Percentiles rank a stretch among this genome's conserved stretches.
These are phyloP conservation scores for Pandemis heparana DNA, from an alignment of 2,888 invertebrate species.

Conservation along the genomic window DNA sequence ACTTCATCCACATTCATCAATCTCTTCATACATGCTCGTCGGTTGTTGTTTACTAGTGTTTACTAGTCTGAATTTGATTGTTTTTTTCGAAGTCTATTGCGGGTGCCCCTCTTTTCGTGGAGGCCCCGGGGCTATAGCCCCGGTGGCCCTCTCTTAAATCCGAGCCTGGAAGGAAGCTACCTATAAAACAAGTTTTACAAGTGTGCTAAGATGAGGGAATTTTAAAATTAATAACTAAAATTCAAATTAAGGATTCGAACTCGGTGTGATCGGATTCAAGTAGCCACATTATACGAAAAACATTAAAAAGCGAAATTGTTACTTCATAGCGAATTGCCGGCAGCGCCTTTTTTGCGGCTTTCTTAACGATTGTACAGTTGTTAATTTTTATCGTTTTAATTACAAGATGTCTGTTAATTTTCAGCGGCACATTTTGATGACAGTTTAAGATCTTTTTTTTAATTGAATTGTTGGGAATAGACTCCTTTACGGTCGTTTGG, in stretches of 20 bases:
- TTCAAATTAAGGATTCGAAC: not conserved
- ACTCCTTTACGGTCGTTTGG: not conserved
- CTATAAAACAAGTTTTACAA: no score
- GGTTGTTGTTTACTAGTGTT: no score
- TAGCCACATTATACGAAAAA: slow-evolving; percentile 4
- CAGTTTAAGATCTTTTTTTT: not conserved
- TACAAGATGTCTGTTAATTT: slow-evolving; percentile 3
- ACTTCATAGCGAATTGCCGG: not conserved
- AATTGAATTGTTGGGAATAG: not conserved
- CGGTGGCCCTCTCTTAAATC: no score
- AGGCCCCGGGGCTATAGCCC: no score
- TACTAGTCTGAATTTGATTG: no score
- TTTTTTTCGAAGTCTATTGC: no score
- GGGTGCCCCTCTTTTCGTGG: no score
- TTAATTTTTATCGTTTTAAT: slow-evolving; percentile 33
- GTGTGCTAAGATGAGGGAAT: no score
- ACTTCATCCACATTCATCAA: no score
- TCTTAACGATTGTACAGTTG: slow-evolving; percentile 26
- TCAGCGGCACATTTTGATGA: slow-evolving; percentile 9
- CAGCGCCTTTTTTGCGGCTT: slow-evolving; percentile 3
- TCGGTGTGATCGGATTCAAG: not conserved
- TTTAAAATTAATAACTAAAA: no score
- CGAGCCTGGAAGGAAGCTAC: no score
- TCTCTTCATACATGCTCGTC: no score
- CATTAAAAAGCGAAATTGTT: slow-evolving; percentile 17